Evolutionary conservation across 2,797 vertebrate species (phyloP).

Genomic region (Acropternis orthonyx): DNA sequence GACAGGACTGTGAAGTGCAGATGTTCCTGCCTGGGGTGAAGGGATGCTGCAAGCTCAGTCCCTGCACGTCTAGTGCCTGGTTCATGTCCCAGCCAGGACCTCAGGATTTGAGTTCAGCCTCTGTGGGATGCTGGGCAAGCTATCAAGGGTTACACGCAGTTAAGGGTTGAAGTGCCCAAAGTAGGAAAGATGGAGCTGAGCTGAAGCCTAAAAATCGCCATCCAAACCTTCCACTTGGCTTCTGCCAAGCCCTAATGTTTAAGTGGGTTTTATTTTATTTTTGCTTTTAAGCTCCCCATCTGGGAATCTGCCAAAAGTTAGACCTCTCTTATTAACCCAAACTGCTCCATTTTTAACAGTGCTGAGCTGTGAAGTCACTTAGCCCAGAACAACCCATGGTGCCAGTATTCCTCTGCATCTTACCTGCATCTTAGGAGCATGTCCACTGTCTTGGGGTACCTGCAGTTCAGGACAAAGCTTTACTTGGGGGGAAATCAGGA

Average conservation of each 20-base stretch:
- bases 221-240: not conserved
- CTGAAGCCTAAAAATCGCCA: not conserved
- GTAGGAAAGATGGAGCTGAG: not conserved
- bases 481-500: not conserved
- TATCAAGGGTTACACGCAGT: not conserved
- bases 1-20: not conserved
- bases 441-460: not conserved
- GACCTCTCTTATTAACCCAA: not conserved
- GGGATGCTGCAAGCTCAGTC: not conserved
- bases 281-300: not conserved
- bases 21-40: not conserved
- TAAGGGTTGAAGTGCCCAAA: not conserved
- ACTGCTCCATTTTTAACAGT: not conserved
- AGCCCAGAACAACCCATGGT: not conserved
- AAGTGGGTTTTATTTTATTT: constrained; percentile 30
- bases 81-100: not conserved
- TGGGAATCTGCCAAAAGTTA: not conserved
- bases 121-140: not conserved
- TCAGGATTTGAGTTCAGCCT: not conserved
- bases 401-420: not conserved
- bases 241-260: constrained; percentile 2
- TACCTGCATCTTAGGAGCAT: not conserved
- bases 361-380: not conserved
- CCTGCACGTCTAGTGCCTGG: not conserved
- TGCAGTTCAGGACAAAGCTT: not conserved